Evolutionary conservation across 2,888 invertebrate genomes (phyloP).

Genomic region (Hemaris fuciformis): DNA sequence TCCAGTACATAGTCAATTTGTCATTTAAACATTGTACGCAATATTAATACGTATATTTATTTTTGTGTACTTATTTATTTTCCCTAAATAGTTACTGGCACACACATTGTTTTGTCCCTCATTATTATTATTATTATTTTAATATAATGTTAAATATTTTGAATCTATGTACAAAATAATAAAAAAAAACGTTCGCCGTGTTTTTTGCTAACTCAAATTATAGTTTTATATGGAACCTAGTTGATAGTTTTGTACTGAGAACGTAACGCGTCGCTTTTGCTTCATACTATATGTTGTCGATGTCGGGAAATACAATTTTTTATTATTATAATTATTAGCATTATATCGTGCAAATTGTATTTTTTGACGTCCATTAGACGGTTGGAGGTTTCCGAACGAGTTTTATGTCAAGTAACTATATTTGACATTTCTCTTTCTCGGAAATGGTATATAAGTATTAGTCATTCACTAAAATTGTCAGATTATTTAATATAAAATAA

Average conservation of each 20-base stretch:
- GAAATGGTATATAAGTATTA: no score
- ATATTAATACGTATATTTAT: neutral
- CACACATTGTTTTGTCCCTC: neutral
- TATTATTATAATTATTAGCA: neutral
- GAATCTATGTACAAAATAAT: conserved; percentile 19
- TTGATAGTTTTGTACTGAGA: conserved; percentile 7
- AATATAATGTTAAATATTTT: conserved; percentile 13
- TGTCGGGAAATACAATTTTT: neutral
- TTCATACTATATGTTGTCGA: neutral
- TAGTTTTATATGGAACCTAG: conserved; percentile 1
- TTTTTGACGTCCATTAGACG: neutral
- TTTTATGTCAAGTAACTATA: neutral
- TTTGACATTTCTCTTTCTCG: no score
- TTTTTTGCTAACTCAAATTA: conserved; percentile 7
- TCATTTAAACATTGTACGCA: neutral
- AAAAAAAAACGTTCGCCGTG: neutral
- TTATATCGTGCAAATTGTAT: neutral
- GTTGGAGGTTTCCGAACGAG: neutral
- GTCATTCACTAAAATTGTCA: no score
- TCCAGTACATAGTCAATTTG: no score
- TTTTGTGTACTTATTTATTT: neutral
- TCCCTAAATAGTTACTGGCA: neutral
- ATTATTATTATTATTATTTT: conserved; percentile 1
- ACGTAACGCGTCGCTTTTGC: neutral
- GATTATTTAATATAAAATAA: no score